Evolutionary conservation across 2,888 invertebrate species (phyloP), one percentile per base, ranked within the genome.

Genomic region (Boloria selene): DNA sequence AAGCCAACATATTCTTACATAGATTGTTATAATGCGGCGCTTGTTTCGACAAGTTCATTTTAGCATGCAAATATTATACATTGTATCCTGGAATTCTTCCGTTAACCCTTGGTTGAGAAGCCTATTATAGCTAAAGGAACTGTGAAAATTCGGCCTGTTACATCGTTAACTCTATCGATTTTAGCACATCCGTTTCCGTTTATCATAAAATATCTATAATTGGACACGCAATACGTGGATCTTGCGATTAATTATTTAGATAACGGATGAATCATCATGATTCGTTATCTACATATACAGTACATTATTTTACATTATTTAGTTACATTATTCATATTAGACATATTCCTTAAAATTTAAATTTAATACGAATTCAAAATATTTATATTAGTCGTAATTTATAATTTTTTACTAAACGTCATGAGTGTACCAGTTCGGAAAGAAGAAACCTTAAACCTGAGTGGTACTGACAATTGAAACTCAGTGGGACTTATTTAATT

Each of bases 181-280:
- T 54, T 62, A 16, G 47, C 63, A 61, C 64, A 64, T 72, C 72
- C 72, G 70, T 64, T 72, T 72, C 72, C 72, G 61, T 52, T 50
- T 55, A 60, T 61, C 60, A 62, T 68, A 62, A 60, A 69, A 69
- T 65, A 64, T 67, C 64, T 65, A 52, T 64, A 61, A 53, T 47
- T 52, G 61, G 66, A 13, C 14, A 42, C 22, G 59, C 50, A 60
- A 67, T 69, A 68, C 68, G 70, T 68, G 70, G 61, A 61, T 59
- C 58, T 67, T 52, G 55, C 45, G 17, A 70, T 61, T 53, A 66
- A 44, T 38, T 47, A 53, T 54, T 26, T 47, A 59, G 22, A 44
- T 63, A 63, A 42, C 18, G 52, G 5, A 13, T 61, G 61, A 65
- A 45, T 67, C 62, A 59, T n/a, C n/a, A n/a, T n/a, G n/a, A n/a